These are phyloP conservation scores for Paradoxurus hermaphroditus DNA, from an alignment of 2,113 vertebrate species.

Conservation along the genomic window DNA sequence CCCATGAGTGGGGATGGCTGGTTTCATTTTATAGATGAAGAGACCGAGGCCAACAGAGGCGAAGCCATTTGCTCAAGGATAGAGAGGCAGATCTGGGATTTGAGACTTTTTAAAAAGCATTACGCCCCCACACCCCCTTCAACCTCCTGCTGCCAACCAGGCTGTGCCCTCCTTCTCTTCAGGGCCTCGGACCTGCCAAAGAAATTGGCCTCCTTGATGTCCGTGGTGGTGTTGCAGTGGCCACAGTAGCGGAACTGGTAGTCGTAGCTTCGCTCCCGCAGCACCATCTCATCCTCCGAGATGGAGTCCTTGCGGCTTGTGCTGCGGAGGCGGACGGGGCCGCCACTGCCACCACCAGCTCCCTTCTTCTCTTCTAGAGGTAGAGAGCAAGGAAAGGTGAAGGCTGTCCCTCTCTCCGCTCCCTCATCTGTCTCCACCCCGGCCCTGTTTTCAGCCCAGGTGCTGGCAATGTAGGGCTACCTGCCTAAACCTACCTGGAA, in stretches of 20 bases:
- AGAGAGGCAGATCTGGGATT: not conserved
- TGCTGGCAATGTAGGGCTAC: not conserved
- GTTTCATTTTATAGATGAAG: not conserved
- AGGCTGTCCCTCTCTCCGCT: not conserved
- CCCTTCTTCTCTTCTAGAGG: conserved; percentile 93
- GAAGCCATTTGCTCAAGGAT: not conserved
- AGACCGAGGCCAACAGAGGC: not conserved
- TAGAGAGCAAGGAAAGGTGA: conserved; percentile 49
- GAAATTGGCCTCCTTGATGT: conserved; percentile 99
- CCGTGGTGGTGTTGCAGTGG: conserved; percentile 99
- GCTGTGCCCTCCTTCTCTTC: conserved; percentile 36
- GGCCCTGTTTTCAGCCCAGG: not conserved
- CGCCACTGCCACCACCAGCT: conserved; percentile 71
- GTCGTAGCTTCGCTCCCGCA: conserved; percentile 96
- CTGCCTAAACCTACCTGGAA: not conserved
- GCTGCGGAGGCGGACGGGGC: conserved; percentile 91
- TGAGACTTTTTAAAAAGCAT: conserved; percentile 8
- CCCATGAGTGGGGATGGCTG: not conserved
- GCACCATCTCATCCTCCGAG: conserved; percentile 94
- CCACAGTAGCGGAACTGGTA: conserved; percentile 99
- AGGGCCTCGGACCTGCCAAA: conserved; percentile 91
- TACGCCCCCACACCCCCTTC: not conserved
- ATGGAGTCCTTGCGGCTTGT: conserved; percentile 95
- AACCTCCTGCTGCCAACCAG: not conserved
- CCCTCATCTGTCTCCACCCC: accelerated